phyloP scores from a whole-genome alignment of 1,140 invertebrate genomes.

The Cecropterus lyciades region DNA sequence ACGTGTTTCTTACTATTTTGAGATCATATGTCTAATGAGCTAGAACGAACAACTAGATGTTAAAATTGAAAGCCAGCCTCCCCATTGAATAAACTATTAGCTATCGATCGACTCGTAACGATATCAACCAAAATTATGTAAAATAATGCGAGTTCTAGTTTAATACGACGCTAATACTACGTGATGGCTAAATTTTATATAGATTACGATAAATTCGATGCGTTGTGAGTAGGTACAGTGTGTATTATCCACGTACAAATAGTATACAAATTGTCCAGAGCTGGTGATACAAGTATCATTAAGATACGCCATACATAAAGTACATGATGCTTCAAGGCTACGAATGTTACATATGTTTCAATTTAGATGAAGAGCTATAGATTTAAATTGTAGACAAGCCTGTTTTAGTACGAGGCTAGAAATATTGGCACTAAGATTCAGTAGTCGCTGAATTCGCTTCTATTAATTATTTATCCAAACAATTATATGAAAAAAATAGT shows the following conservation, averaged over 20 bases:
- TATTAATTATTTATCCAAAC: background rate
- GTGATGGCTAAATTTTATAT: conserved; percentile 5
- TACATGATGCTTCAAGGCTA: conserved; percentile 29
- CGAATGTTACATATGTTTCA: background rate
- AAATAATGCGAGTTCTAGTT: background rate
- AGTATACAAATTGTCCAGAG: conserved; percentile 11
- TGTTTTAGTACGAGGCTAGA: background rate
- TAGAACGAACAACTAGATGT: too few relatives aligned
- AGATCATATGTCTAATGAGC: too few relatives aligned
- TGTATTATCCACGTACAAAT: background rate
- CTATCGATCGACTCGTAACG: background rate
- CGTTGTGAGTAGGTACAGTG: background rate
- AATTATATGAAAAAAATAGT: too few relatives aligned
- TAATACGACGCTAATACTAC: background rate
- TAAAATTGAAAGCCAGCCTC: background rate
- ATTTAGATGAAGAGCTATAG: background rate
- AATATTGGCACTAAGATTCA: background rate
- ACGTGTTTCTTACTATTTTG: too few relatives aligned
- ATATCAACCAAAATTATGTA: conserved; percentile 1
- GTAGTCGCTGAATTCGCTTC: background rate
- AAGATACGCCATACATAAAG: conserved; percentile 42
- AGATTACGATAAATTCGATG: conserved; percentile 1
- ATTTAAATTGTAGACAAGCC: background rate
- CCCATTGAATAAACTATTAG: background rate
- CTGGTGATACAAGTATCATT: conserved; percentile 34